Conservation (phyloP, 2,888 invertebrate genomes). For the Microchrysa polita region DNA sequence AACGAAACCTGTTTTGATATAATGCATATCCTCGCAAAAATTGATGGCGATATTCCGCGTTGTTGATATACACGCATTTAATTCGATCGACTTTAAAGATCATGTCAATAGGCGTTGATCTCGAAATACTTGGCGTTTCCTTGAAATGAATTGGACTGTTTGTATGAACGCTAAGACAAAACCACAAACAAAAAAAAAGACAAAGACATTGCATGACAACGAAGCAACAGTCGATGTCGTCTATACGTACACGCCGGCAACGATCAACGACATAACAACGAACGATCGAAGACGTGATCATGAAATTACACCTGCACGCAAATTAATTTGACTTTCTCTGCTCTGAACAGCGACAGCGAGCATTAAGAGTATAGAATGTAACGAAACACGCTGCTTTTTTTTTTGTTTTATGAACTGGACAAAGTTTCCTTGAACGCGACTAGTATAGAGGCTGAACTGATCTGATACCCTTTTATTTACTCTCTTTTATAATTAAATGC, state of each 20-base stretch:
- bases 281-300: conserved; percentile 28
- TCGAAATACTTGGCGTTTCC: conserved; percentile 12
- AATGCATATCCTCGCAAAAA: too few species aligned
- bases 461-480: conserved; percentile 24
- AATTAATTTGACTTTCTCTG: conserved; percentile 43
- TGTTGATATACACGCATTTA: conserved; percentile 22
- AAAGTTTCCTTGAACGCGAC: neutral
- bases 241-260: neutral
- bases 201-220: too few species aligned
- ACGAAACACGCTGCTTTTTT: neutral
- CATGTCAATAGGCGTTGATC: conserved; percentile 32
- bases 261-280: neutral
- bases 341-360: conserved; percentile 23
- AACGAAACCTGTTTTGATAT: too few species aligned
- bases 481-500: conserved; percentile 27
- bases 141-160: too few species aligned
- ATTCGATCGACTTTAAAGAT: conserved; percentile 25
- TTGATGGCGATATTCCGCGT: conserved; percentile 15
- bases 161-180: too few species aligned
- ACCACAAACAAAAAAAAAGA: too few species aligned
- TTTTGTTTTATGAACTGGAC: conserved; percentile 8
- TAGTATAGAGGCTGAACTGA: too few species aligned
- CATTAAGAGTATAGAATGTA: neutral
- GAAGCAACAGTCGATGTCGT: too few species aligned
- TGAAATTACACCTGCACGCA: conserved; percentile 44